Base-by-base conservation (phyloP, 2,113 vertebrate species). In the Brachyhypopomus gauderio region DNA sequence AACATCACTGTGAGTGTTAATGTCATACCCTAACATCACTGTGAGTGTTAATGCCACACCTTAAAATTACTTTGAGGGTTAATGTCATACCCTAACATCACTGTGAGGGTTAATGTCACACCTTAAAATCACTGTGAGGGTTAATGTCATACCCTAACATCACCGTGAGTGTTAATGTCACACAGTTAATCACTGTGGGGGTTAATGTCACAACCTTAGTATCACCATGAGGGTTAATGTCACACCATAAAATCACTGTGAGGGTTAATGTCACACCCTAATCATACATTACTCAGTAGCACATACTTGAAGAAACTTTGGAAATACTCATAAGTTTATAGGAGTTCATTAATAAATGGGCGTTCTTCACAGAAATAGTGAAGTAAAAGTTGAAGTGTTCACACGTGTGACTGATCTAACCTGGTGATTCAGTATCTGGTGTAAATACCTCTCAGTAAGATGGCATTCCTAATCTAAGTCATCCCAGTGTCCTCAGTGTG, bases 401-500 rank as follows among this genome's bases (percentile, higher is more conserved):
- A 14, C 12, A 14, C 45, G 5, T 41, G 41, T 41, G 41, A 7
- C 45, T 12, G 8, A 52, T 45, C 41, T 45, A 45, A 6, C 41
- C 41, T 4, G 41, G 6, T 45, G 41, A 45, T 45, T 45, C 41
- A 45, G 6, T 5, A 11, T 45, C 6, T 45, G 41, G 41, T 45
- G 5, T 45, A 8, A 45, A 1, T 45, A 6, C 41, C 41, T 8
- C 41, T 45, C 41, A 45, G 9, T 11, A 3, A 5, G 41, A 45
- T 5, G 41, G 41, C 5, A 3, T 30, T 30, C 30, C 30, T 34
- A 19, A 1, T 9, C 14, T 78, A n/a, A 48, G 23, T 59, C 63
- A 69, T 72, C 59, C 69, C 73, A 52, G 30, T 14, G 66, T 78
- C 38, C 27, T 75, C 63, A 45, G 72, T 75, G 38, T 84, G 52